These are phyloP conservation scores for Chrosomus eos DNA, from an alignment of 2,797 vertebrate genomes.

Conservation along the genomic window DNA sequence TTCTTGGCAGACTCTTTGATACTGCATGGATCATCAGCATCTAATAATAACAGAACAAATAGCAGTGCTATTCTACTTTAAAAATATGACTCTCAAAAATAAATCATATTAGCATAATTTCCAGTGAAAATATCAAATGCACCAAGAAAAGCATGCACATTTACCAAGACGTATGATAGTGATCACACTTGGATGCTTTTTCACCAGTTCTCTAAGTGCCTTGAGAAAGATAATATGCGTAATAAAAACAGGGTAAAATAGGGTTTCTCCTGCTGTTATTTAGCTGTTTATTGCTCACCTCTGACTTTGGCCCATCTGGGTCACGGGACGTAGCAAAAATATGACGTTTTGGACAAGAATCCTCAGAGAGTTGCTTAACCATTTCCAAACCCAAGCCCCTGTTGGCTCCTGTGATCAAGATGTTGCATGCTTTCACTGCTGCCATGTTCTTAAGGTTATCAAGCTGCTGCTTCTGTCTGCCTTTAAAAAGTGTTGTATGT, in stretches of 20 bases:
- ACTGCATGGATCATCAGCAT: slow-evolving; percentile 11
- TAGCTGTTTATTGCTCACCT: slow-evolving; percentile 61
- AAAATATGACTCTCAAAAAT: no score
- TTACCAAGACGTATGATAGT: slow-evolving; percentile 31
- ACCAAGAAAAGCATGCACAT: not conserved
- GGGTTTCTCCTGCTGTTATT: no score
- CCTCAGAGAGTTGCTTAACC: slow-evolving; percentile 62
- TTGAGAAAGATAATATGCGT: not conserved
- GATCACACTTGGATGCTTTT: slow-evolving; percentile 29
- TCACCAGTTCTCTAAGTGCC: slow-evolving; percentile 25
- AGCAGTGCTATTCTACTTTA: not conserved
- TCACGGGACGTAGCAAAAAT: slow-evolving; percentile 73
- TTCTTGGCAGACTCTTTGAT: slow-evolving; percentile 17
- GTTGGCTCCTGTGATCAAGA: slow-evolving; percentile 76
- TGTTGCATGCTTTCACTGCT: slow-evolving; percentile 29
- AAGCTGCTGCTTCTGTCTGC: not conserved
- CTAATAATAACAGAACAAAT: not conserved
- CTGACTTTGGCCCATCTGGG: slow-evolving; percentile 59
- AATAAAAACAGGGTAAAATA: not conserved
- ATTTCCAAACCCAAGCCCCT: slow-evolving; percentile 71
- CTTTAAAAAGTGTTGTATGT: no score
- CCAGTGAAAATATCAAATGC: not conserved
- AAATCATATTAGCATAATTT: not conserved
- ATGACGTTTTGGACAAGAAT: slow-evolving; percentile 31
- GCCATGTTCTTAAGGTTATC: slow-evolving; percentile 45